Evolutionary conservation across 2,797 vertebrate genomes (phyloP).

Genomic region (Champsocephalus gunnari): DNA sequence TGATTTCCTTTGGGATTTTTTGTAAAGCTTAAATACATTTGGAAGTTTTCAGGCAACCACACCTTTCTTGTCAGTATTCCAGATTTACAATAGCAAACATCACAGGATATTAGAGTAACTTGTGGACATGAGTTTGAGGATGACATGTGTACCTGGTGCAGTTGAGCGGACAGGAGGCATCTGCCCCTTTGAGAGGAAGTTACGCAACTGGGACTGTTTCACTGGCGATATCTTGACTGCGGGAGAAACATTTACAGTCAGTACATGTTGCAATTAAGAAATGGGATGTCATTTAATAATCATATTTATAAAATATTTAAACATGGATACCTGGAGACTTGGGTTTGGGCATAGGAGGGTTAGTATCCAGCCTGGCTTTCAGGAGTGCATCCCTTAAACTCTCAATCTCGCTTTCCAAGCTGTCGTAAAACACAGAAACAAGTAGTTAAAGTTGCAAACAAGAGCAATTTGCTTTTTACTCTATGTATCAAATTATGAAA

Average conservation of each 20-base stretch:
- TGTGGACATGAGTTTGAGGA: background rate
- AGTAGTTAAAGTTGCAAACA: background rate
- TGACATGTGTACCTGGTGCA: slow-evolving; percentile 91
- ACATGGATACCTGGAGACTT: slow-evolving; percentile 85
- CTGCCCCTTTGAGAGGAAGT: slow-evolving; percentile 95
- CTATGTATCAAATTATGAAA: slow-evolving; percentile 3
- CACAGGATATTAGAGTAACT: background rate
- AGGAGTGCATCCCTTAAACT: slow-evolving; percentile 88
- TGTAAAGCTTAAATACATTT: background rate
- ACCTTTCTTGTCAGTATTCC: background rate
- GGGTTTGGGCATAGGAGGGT: slow-evolving; percentile 74
- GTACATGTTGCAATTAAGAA: background rate
- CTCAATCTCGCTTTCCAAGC: slow-evolving; percentile 93
- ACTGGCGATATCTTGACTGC: slow-evolving; percentile 90
- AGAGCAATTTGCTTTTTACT: background rate
- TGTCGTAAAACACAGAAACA: slow-evolving; percentile 61
- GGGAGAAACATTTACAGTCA: slow-evolving; percentile 28
- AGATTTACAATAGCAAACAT: background rate
- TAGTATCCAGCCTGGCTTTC: slow-evolving; percentile 89
- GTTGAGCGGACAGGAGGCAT: slow-evolving; percentile 93
- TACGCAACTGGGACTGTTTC: slow-evolving; percentile 93
- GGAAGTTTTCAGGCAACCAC: background rate
- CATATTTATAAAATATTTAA: background rate
- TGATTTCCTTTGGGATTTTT: background rate
- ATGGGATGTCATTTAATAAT: background rate